Percentiles rank a stretch among this genome's conserved stretches.
Evolutionary conservation across 2,113 vertebrate genomes (phyloP).

Genomic region (Strix uralensis): DNA sequence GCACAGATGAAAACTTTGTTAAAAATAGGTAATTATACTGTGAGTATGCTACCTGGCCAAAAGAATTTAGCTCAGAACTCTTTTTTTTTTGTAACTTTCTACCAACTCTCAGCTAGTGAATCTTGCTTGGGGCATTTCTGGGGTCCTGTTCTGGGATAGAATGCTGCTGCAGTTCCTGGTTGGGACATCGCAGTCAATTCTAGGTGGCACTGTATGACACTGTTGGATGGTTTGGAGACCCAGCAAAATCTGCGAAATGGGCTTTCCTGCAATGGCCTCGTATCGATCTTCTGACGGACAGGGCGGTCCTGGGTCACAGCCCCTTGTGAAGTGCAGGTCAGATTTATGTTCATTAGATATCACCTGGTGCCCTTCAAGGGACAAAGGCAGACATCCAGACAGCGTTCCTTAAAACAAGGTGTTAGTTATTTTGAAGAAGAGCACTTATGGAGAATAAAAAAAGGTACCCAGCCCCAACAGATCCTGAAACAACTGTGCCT

Average conservation of each 20-base stretch:
- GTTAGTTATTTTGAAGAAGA: not conserved
- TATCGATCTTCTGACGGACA: fast-evolving
- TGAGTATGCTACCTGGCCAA: not conserved
- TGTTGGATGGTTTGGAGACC: not conserved
- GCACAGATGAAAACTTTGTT: not conserved
- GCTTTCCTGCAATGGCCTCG: not conserved
- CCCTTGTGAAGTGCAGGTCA: not conserved
- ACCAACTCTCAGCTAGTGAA: not conserved
- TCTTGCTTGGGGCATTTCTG: not conserved
- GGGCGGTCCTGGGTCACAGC: not conserved
- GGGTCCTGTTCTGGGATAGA: not conserved
- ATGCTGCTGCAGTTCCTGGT: not conserved
- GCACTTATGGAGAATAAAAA: fast-evolving
- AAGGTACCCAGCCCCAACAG: not conserved
- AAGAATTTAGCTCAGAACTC: not conserved
- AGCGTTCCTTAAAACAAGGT: not conserved
- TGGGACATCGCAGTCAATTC: not conserved
- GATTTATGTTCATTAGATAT: not conserved
- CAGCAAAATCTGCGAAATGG: not conserved
- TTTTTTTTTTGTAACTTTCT: not conserved
- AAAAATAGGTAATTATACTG: not conserved
- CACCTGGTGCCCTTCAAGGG: not conserved
- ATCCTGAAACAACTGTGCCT: not conserved
- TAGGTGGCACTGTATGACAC: not conserved
- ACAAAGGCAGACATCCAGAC: not conserved